Base-by-base conservation (phyloP, 2,797 vertebrate species). In the Florisuga fusca region DNA sequence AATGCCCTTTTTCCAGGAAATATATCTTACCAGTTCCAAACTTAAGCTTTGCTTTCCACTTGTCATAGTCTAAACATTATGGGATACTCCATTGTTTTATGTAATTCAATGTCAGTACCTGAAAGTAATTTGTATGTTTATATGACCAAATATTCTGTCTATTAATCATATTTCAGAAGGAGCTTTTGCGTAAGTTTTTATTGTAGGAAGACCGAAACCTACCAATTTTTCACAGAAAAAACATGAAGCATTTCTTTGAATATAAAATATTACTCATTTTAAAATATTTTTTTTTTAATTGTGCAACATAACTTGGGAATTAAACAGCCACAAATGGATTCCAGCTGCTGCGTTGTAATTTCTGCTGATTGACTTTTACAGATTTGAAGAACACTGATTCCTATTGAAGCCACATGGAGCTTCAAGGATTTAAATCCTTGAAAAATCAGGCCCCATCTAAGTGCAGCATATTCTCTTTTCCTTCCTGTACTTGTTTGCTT, bases 251-350 rank as follows among this genome's bases (percentile, higher is more conserved):
- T 83, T 94, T 85, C 41, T 50, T 74, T 92, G 72, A 85, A 12
- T 77, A 80, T 43, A 68, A 77, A 80, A 74, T 25, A 68, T 87
- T 21, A 94, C 7, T 87, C 9, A 83, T 89, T 87, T 84, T 71
- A 25, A 91, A 90, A 87, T 57, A 90, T 38, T 79, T 43, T 38
- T 79, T 43, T 73, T 96, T 93, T 90, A 73, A 73, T 62, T 82
- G 74, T 25, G 12, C 78, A 83, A 85, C 29, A 45, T 58, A 58
- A 85, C 90, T 93, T 85, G 38, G 25, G 62, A 91, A 74, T 25
- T 75, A 87, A 91, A 72, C 61, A 74, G 50, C 46, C 68, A 62
- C 64, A 92, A 91, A 94, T 27, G 54, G 38, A 77, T 64, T 71
- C 38, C 72, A 50, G 74, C 63, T 87, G 67, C 51, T 45, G 41